phyloP scores from a whole-genome alignment of 92 coral and sea anemone genomes.

The Paramuricea clavata region DNA sequence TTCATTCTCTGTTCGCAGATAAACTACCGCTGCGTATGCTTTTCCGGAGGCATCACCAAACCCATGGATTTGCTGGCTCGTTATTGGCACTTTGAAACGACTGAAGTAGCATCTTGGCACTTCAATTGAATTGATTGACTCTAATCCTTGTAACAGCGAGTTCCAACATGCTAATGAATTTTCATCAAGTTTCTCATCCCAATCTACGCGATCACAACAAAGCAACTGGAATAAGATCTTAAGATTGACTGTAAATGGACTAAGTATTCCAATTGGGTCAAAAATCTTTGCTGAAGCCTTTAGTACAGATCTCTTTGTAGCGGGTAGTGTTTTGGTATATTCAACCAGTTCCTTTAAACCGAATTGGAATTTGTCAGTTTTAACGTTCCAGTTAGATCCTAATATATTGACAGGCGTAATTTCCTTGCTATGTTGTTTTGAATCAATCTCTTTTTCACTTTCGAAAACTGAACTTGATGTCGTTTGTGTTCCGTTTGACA shows the following conservation, averaged over 20 bases:
- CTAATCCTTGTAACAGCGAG: background rate
- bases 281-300: constrained; percentile 67
- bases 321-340: constrained; percentile 27
- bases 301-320: constrained; percentile 66
- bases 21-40: constrained; percentile 40
- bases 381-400: constrained; percentile 66
- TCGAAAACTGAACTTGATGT: background rate
- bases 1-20: constrained; percentile 40
- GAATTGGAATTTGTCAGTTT: constrained; percentile 52
- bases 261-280: constrained; percentile 69
- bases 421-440: background rate
- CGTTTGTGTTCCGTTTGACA: no score
- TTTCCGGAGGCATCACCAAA: constrained; percentile 24
- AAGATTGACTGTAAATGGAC: constrained; percentile 56
- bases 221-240: constrained; percentile 57
- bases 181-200: constrained; percentile 28
- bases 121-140: background rate
- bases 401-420: constrained; percentile 53
- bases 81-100: background rate
- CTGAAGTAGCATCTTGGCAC: background rate
- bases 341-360: constrained; percentile 33
- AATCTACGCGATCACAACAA: constrained; percentile 40
- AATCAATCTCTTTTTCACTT: constrained; percentile 4
- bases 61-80: background rate
- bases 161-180: background rate